Evolutionary conservation across 2,888 invertebrate genomes (phyloP).

Genomic region (Parnassius mnemosyne): DNA sequence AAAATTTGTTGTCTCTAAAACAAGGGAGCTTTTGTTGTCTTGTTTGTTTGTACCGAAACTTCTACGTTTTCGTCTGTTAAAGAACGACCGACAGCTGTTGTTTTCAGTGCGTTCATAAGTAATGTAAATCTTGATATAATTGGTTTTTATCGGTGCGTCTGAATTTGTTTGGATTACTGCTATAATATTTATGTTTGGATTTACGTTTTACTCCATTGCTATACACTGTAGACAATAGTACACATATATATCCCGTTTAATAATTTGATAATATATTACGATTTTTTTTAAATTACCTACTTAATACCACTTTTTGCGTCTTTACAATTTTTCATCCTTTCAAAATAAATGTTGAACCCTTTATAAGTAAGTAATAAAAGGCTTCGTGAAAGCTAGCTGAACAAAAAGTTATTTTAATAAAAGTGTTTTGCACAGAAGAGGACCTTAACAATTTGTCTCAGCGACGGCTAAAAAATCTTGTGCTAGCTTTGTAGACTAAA

Average conservation of each 20-base stretch:
- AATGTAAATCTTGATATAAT: conserved; percentile 30
- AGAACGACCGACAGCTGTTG: conserved; percentile 37
- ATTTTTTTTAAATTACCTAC: neutral
- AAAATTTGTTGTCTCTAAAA: conserved; percentile 58
- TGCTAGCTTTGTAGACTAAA: conserved; percentile 20
- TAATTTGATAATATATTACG: neutral
- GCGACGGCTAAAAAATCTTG: conserved; percentile 26
- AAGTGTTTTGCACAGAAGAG: conserved; percentile 9
- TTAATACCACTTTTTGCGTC: neutral
- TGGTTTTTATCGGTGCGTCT: conserved; percentile 28
- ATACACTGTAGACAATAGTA: no score
- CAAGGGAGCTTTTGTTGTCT: conserved; percentile 55
- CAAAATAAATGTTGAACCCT: conserved; percentile 15
- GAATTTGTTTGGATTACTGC: neutral
- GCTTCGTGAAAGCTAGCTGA: conserved; percentile 24
- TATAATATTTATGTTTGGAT: no score
- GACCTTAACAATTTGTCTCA: conserved; percentile 34
- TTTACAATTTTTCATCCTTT: neutral
- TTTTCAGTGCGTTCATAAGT: conserved; percentile 33
- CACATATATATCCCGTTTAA: neutral
- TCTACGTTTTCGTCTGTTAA: conserved; percentile 37
- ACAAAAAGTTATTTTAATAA: conserved; percentile 27
- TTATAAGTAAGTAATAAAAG: conserved; percentile 17
- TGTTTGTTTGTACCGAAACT: conserved; percentile 49
- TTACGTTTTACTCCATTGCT: no score